Conservation (phyloP, 2,888 invertebrate genomes). For the Polylopha cassiicola region DNA sequence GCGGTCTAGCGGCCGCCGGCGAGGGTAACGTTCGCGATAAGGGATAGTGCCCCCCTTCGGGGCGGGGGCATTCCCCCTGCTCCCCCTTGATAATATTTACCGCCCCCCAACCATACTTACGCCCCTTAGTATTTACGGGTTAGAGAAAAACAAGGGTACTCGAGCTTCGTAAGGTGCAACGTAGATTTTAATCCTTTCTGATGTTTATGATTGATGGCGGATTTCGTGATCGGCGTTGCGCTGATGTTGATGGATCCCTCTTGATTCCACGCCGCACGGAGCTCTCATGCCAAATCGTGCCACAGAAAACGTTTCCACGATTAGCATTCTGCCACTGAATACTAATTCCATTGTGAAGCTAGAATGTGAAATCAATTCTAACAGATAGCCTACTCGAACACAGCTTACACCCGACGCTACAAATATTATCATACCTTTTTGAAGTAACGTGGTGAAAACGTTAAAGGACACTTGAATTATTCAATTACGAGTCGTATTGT, state of each 20-base stretch:
- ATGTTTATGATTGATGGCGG: conserved; percentile 77
- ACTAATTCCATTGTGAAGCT: conserved; percentile 16
- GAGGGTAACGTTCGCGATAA: conserved; percentile 77
- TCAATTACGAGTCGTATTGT: too few species aligned
- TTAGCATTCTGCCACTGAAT: conserved; percentile 33
- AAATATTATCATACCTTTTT: too few species aligned
- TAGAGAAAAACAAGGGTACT: conserved; percentile 78
- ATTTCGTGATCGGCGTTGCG: conserved; percentile 69
- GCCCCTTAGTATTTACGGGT: conserved; percentile 77
- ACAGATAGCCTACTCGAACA: too few species aligned
- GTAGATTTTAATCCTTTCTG: conserved; percentile 78
- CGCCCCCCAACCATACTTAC: conserved; percentile 77
- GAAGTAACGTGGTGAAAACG: too few species aligned
- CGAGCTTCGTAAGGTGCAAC: conserved; percentile 76
- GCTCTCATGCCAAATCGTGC: conserved; percentile 41
- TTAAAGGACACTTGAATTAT: too few species aligned
- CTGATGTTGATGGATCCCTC: conserved; percentile 72
- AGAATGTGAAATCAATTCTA: conserved; percentile 14
- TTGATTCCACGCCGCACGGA: conserved; percentile 47
- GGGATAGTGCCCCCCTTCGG: conserved; percentile 72
- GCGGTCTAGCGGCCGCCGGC: conserved; percentile 69
- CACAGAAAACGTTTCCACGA: conserved; percentile 44
- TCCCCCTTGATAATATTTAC: conserved; percentile 74
- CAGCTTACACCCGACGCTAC: too few species aligned
- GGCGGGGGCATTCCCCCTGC: conserved; percentile 53